Conservation (phyloP, 1,140 invertebrate genomes). For the Pachypsylla venusta region DNA sequence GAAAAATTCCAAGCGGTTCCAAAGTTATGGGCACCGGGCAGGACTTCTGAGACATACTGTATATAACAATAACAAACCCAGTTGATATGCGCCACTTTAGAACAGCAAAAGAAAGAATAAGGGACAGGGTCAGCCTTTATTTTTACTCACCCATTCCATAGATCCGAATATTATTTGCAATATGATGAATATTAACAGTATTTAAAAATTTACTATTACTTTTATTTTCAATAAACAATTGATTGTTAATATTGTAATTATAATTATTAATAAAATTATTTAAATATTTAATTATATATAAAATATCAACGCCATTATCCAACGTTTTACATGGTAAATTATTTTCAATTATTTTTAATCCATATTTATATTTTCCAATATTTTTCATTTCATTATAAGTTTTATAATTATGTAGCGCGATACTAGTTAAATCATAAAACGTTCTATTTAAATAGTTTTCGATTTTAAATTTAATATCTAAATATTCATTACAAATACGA, state of each 20-base stretch:
- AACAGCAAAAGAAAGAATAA: constrained; percentile 1
- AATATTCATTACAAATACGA: constrained; percentile 32
- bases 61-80: too few species aligned
- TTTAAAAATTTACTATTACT: constrained; percentile 91
- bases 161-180: constrained; percentile 94
- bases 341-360: constrained; percentile 67
- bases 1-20: too few species aligned
- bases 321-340: constrained; percentile 91
- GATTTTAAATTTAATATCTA: constrained; percentile 37
- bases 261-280: constrained; percentile 89
- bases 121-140: constrained; percentile 51
- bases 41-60: too few species aligned
- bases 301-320: constrained; percentile 87
- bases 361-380: constrained; percentile 74
- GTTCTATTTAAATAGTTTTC: constrained; percentile 88
- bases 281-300: constrained; percentile 96
- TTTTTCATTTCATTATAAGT: constrained; percentile 93
- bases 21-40: too few species aligned
- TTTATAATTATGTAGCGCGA: constrained; percentile 94
- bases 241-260: constrained; percentile 92
- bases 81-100: too few species aligned
- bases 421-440: constrained; percentile 95
- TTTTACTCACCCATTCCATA: constrained; percentile 97
- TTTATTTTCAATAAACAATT: constrained; percentile 85
- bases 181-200: constrained; percentile 87